These are phyloP conservation scores for Cephalotes varians DNA, from an alignment of 2,888 invertebrate species.

Conservation along the genomic window DNA sequence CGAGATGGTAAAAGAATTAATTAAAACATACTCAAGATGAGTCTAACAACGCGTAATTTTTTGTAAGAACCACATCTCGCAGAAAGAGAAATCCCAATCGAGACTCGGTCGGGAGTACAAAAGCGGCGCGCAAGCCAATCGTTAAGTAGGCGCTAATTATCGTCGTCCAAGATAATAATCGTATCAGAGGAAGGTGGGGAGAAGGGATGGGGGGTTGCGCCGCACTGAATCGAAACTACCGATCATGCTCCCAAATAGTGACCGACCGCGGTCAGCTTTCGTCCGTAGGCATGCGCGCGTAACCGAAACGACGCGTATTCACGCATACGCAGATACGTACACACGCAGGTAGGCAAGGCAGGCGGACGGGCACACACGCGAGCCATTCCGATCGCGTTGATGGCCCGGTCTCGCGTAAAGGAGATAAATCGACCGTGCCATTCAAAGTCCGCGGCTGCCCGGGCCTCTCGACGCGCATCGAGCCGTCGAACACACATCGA, in stretches of 20 bases:
- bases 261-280: slow-evolving; percentile 54
- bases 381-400: slow-evolving; percentile 47
- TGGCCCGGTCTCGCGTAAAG: slow-evolving; percentile 52
- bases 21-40: neutral
- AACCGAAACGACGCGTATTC: slow-evolving; percentile 45
- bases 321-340: neutral
- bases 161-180: slow-evolving; percentile 43
- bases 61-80: neutral
- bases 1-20: neutral
- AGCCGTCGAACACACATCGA: slow-evolving; percentile 38
- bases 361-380: neutral
- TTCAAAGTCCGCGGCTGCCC: slow-evolving; percentile 51
- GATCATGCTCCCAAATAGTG: slow-evolving; percentile 71
- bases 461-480: slow-evolving; percentile 36
- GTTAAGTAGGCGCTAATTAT: slow-evolving; percentile 54
- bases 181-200: slow-evolving; percentile 16
- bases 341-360: neutral
- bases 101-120: neutral
- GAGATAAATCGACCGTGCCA: slow-evolving; percentile 59
- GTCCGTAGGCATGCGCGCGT: slow-evolving; percentile 19
- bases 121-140: slow-evolving; percentile 23
- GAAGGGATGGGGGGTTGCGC: neutral
- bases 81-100: slow-evolving; percentile 14
- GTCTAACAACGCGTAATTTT: slow-evolving; percentile 6
- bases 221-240: slow-evolving; percentile 71